A percentile compares a stretch with the other conserved stretches of the same genome.
Evolutionary conservation across 37 sponge, comb jelly and placozoan species (phyloP).

Genomic region (Halisarca cf. caerulea): DNA sequence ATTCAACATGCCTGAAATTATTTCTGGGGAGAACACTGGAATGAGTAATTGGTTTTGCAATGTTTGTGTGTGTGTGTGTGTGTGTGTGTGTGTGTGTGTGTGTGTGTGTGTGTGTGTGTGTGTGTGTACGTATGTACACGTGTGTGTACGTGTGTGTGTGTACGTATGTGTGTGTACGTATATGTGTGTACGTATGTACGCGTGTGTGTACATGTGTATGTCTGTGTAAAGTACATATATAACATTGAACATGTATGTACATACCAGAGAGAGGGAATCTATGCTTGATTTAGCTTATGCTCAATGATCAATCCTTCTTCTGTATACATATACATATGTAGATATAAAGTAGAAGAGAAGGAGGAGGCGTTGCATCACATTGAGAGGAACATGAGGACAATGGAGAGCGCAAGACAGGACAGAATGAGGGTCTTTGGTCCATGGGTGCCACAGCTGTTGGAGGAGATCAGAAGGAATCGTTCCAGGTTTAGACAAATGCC

Average conservation of each 20-base stretch:
- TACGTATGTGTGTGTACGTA: neutral
- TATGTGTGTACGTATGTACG: neutral
- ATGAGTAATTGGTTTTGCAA: too few relatives aligned
- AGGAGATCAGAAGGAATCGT: slow-evolving; percentile 21
- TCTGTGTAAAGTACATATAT: too few relatives aligned
- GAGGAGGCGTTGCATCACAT: neutral
- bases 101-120: neutral
- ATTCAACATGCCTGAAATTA: neutral
- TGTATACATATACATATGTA: neutral
- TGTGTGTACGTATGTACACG: neutral
- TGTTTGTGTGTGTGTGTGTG: too few relatives aligned
- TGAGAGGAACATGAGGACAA: slow-evolving; percentile 24
- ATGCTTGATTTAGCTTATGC: too few relatives aligned
- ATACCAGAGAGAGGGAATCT: too few relatives aligned
- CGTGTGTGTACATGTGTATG: neutral
- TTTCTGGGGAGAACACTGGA: too few relatives aligned
- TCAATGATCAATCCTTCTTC: too few relatives aligned
- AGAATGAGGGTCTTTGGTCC: slow-evolving; percentile 47
- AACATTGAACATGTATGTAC: too few relatives aligned
- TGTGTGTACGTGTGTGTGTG: neutral
- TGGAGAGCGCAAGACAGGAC: slow-evolving; percentile 45
- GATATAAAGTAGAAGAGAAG: neutral
- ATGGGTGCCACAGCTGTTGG: slow-evolving; percentile 47
- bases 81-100: neutral
- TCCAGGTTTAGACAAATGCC: slow-evolving; percentile 44